phyloP scores from a whole-genome alignment of 2,888 invertebrate genomes.

The Drosophila koepferae region DNA sequence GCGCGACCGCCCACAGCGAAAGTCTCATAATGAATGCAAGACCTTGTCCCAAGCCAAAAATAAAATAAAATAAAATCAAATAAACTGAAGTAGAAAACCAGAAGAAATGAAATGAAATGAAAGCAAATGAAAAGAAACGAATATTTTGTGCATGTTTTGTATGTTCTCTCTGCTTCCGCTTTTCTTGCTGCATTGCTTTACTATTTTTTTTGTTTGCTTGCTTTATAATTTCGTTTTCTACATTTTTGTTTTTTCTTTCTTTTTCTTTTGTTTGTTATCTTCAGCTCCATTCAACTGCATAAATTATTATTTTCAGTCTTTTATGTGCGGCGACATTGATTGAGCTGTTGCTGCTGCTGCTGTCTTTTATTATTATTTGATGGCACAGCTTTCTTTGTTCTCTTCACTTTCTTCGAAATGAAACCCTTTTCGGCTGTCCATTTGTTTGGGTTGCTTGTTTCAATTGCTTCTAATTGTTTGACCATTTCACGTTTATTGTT shows the following conservation, averaged over 20 bases:
- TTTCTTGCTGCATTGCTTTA: not conserved
- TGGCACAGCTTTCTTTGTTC: not conserved
- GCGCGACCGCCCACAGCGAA: conserved; percentile 12
- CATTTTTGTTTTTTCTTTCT: not conserved
- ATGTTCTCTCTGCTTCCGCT: conserved; percentile 4
- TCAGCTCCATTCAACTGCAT: conserved; percentile 64
- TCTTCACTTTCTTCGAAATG: not conserved
- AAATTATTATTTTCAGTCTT: conserved; percentile 67
- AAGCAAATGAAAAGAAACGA: conserved; percentile 2
- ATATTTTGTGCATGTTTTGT: conserved; percentile 33
- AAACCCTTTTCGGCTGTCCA: conserved; percentile 29
- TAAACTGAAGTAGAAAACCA: conserved; percentile 1
- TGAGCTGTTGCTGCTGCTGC: conserved; percentile 60
- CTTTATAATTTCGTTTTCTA: not conserved
- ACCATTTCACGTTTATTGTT: conserved; percentile 32
- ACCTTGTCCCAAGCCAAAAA: conserved; percentile 7
- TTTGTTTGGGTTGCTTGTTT: conserved; percentile 36
- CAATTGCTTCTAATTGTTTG: conserved; percentile 67
- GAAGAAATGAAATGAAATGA: not conserved
- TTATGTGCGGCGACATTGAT: conserved; percentile 70
- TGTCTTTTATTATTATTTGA: conserved; percentile 41
- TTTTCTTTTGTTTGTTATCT: conserved; percentile 26
- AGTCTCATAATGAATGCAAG: conserved; percentile 41
- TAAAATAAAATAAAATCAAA: conserved; percentile 16
- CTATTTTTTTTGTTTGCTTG: conserved; percentile 1